Evolutionary conservation across 2,888 invertebrate species (phyloP), one percentile per base, ranked within the genome.

Genomic region (Teinopalpus imperialis): DNA sequence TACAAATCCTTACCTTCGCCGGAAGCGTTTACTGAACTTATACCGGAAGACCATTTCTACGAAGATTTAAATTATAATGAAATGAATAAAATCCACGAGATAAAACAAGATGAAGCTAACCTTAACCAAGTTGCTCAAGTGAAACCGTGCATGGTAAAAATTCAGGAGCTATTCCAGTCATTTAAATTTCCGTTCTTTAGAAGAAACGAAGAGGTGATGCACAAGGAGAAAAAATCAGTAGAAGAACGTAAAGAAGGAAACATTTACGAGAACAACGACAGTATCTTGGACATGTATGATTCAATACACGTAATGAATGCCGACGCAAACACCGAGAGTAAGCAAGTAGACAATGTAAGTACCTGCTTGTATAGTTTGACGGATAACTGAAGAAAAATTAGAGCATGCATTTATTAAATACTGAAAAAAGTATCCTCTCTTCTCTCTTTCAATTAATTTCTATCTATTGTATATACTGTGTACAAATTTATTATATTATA

Each of bases 41-140:
- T 63, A 18, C 51, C 70, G 1, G 87, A 86, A 37, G 88, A 88
- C 29, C 88, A 88, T 58, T 75, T 87, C 23, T 88, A 87, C 35
- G 88, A 88, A 70, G 88, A 87, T 43, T 56, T 87, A 0, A 79
- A 77, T 53, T 85, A 86, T 23, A 78, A 75, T 52, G 81, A 85
- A 14, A 57, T 76, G 1, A 56, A 63, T 6, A 67, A 67, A 13
- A 57, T 53, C 1, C 55, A 48, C 49, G 59, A 52, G 52, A 55
- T 42, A 52, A 56, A 32, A 16, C 29, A 42, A 34, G 48, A 35
- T 43, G 47, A 37, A 40, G 51, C 13, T 16, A 43, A 34, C 39
- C 56, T 3, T 53, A 39, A 9, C 0, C 41, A 48, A 24, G 21
- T 30, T 9, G 20, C 16, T 21, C 57, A 57, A 54, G 53, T 66